phyloP scores from a whole-genome alignment of 2,888 invertebrate genomes.

The Conomelus anceps region DNA sequence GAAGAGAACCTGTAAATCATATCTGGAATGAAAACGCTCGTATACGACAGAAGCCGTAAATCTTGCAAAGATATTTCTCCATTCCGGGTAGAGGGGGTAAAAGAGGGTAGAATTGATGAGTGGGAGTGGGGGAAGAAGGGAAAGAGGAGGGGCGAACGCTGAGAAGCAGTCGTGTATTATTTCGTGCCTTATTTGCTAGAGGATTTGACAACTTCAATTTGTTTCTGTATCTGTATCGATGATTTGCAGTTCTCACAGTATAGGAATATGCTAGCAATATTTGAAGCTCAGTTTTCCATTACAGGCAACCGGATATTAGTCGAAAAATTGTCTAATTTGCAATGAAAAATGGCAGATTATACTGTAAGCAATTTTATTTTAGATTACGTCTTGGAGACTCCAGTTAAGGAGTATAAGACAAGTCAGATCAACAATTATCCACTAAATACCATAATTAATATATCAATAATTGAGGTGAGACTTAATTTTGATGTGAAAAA shows the following conservation, averaged over 20 bases:
- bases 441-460: too few relatives aligned
- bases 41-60: neutral
- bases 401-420: too few relatives aligned
- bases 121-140: too few relatives aligned
- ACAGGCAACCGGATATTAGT: neutral
- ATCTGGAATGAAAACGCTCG: neutral
- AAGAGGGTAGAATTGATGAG: neutral
- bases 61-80: neutral
- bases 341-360: neutral
- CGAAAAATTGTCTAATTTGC: neutral
- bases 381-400: too few relatives aligned
- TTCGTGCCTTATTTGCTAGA: neutral
- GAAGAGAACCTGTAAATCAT: neutral
- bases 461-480: too few relatives aligned
- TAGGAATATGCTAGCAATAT: neutral
- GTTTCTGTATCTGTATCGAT: neutral
- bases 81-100: neutral
- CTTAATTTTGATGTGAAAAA: too few relatives aligned
- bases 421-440: too few relatives aligned
- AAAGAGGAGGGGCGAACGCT: too few relatives aligned
- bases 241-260: neutral
- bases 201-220: neutral
- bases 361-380: too few relatives aligned
- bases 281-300: neutral
- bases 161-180: neutral